These are phyloP conservation scores for Apamea anceps DNA, from an alignment of 2,888 invertebrate species.

Conservation along the genomic window DNA sequence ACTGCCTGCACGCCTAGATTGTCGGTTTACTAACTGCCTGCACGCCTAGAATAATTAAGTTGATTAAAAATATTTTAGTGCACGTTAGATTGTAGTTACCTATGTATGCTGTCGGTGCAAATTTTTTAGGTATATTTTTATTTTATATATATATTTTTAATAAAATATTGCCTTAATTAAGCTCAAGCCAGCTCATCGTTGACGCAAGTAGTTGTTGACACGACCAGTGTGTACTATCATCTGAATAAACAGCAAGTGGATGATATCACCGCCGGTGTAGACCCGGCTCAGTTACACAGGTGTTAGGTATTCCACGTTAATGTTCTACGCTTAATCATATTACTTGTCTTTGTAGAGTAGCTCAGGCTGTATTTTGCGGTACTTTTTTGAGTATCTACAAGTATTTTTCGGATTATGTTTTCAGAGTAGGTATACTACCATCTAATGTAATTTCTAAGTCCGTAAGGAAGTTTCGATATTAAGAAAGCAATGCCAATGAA, in stretches of 20 bases:
- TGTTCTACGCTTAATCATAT: conserved; percentile 48
- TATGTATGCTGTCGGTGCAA: background rate
- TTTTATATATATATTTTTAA: too few relatives aligned
- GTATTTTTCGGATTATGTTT: background rate
- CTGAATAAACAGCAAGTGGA: conserved; percentile 78
- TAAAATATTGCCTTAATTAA: conserved; percentile 73
- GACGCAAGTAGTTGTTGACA: conserved; percentile 80
- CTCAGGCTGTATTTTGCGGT: background rate
- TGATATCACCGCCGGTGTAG: conserved; percentile 79
- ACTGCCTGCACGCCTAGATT: background rate
- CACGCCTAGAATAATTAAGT: background rate
- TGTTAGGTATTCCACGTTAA: conserved; percentile 59
- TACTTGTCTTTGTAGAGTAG: conserved; percentile 3
- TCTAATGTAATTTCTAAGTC: too few relatives aligned
- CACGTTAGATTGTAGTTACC: background rate
- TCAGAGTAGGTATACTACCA: background rate
- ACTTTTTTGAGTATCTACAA: background rate
- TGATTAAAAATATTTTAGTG: background rate
- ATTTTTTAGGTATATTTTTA: too few relatives aligned
- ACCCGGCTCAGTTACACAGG: conserved; percentile 70
- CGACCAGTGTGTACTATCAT: conserved; percentile 74
- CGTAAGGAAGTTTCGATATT: background rate
- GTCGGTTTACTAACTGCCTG: background rate
- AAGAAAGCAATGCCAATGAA: background rate
- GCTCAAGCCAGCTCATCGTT: conserved; percentile 76